Conservation (phyloP, 2,797 vertebrate species). For the Schizothorax lantsangensis region DNA sequence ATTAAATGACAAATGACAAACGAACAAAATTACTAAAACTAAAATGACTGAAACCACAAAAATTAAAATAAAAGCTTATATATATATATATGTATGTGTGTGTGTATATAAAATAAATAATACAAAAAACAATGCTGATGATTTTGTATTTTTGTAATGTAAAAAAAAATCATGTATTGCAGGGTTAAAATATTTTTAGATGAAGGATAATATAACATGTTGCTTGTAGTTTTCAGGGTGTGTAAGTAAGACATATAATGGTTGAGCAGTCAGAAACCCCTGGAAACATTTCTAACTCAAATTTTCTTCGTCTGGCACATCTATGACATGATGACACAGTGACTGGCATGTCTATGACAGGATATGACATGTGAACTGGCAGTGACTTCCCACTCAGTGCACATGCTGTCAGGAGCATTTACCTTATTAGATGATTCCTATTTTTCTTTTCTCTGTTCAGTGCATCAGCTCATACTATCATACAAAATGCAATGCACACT, state of each 20-base stretch:
- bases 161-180: too few relatives aligned
- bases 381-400: conserved; percentile 35
- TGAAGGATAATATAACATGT: background rate
- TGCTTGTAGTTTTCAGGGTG: background rate
- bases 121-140: background rate
- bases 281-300: conserved; percentile 24
- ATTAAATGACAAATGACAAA: background rate
- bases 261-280: background rate
- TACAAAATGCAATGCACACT: background rate
- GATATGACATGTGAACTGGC: background rate
- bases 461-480: background rate
- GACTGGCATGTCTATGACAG: conserved; percentile 7
- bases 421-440: background rate
- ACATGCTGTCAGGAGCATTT: conserved; percentile 26
- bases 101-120: background rate
- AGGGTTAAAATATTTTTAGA: background rate
- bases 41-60: background rate
- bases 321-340: background rate
- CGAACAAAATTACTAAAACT: background rate
- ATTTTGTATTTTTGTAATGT: background rate
- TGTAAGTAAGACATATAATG: background rate
- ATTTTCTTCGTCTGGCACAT: background rate
- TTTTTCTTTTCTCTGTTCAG: conserved; percentile 1
- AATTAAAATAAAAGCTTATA: too few relatives aligned
- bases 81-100: too few relatives aligned